Conservation (phyloP, 2,797 vertebrate genomes). For the Buceros bicornis region DNA sequence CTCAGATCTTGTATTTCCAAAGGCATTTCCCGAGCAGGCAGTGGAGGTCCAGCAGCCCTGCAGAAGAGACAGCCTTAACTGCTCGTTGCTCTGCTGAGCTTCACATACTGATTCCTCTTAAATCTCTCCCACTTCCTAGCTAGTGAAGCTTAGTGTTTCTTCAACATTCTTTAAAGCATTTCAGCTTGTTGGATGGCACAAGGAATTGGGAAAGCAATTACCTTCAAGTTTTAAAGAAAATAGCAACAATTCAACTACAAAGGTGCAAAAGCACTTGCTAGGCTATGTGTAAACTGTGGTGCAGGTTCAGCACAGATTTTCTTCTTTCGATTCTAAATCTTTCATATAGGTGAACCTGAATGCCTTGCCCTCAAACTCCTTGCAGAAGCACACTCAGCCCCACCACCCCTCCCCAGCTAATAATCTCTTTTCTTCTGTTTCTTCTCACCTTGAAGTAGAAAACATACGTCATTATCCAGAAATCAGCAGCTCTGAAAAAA, state of each 20-base stretch:
- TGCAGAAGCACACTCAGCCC: neutral
- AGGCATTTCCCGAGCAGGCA: neutral
- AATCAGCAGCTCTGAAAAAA: constrained; percentile 8
- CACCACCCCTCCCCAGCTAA: neutral
- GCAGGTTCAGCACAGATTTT: neutral
- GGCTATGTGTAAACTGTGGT: neutral
- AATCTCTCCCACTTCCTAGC: neutral
- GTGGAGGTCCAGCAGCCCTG: neutral
- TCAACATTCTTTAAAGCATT: neutral
- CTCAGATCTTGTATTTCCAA: neutral
- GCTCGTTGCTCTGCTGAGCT: neutral
- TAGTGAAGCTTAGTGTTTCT: neutral
- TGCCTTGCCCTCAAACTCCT: neutral
- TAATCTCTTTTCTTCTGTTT: neutral
- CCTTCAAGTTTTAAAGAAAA: neutral
- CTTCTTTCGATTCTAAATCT: neutral
- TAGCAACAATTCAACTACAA: neutral
- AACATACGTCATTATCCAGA: constrained; percentile 2
- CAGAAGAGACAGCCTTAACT: neutral
- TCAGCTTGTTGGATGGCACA: neutral
- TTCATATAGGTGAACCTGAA: neutral
- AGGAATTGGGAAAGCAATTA: neutral
- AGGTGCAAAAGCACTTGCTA: neutral
- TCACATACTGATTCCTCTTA: neutral
- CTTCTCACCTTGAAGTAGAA: constrained; percentile 17